These are phyloP conservation scores for Sinopyrophorus schimmeli DNA, from an alignment of 2,888 invertebrate species.

Conservation along the genomic window DNA sequence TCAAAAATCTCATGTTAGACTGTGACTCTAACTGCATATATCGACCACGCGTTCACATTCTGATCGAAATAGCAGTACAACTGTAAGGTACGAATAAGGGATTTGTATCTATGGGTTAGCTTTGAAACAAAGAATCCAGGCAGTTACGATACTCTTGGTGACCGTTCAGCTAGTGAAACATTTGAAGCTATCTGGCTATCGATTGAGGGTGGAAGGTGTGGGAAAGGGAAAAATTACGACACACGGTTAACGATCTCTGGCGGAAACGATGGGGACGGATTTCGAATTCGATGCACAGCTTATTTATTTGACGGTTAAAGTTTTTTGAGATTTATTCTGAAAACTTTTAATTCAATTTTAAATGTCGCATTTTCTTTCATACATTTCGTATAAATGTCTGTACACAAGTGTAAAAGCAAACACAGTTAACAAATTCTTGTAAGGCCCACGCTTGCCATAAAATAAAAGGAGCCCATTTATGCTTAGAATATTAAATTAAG, in stretches of 20 bases:
- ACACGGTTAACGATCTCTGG: conserved; percentile 35
- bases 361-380: too few species aligned
- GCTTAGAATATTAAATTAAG: too few species aligned
- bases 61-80: conserved; percentile 35
- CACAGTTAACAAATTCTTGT: too few species aligned
- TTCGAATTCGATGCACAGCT: conserved; percentile 31
- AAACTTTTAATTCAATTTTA: conserved; percentile 18
- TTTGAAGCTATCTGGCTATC: conserved; percentile 51
- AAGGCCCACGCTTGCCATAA: too few species aligned
- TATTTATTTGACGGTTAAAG: conserved; percentile 30
- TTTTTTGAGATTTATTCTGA: conserved; percentile 29
- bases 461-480: too few species aligned
- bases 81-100: conserved; percentile 49
- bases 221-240: conserved; percentile 37
- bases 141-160: conserved; percentile 52
- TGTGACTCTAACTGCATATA: conserved; percentile 21
- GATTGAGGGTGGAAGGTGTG: conserved; percentile 43
- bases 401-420: too few species aligned
- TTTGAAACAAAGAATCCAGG: conserved; percentile 51
- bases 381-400: too few species aligned
- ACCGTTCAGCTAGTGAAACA: conserved; percentile 50
- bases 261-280: conserved; percentile 33
- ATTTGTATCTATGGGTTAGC: conserved; percentile 49
- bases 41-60: conserved; percentile 20
- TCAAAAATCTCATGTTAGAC: conserved; percentile 27